A percentile compares a stretch with the other conserved stretches of the same genome.
Conservation (phyloP, 2,888 invertebrate genomes). For the Exocentrus adspersus region DNA sequence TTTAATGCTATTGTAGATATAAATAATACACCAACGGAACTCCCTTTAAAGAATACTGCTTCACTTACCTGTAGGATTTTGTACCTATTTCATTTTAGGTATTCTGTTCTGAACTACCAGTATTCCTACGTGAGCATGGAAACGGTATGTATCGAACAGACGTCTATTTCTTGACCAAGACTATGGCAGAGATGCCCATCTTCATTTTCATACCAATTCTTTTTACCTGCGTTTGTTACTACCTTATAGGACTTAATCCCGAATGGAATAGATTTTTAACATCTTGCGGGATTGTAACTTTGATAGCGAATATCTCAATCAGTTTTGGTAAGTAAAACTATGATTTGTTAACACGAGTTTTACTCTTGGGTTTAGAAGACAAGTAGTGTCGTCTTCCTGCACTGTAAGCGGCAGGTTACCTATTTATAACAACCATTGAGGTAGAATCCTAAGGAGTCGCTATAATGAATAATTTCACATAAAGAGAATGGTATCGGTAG, state of each 20-base stretch:
- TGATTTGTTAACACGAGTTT: too few species aligned
- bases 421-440: too few species aligned
- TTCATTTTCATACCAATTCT: slow-evolving; percentile 85
- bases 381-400: too few species aligned
- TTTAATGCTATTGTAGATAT: too few species aligned
- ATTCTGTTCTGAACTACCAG: slow-evolving; percentile 88
- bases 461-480: too few species aligned
- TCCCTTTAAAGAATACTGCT: too few species aligned
- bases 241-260: slow-evolving; percentile 86
- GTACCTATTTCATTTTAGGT: slow-evolving; percentile 73
- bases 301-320: slow-evolving; percentile 89
- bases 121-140: slow-evolving; percentile 88
- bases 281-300: slow-evolving; percentile 76
- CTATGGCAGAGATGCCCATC: slow-evolving; percentile 87
- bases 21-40: too few species aligned
- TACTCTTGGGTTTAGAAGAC: too few species aligned
- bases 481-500: too few species aligned
- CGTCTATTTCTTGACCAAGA: slow-evolving; percentile 91
- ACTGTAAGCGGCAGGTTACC: too few species aligned
- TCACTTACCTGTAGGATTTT: too few species aligned
- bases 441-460: too few species aligned
- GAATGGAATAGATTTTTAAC: slow-evolving; percentile 76
- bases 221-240: slow-evolving; percentile 86
- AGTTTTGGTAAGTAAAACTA: slow-evolving; percentile 75
- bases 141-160: slow-evolving; percentile 92